Percentiles rank a stretch among this genome's conserved stretches.
phyloP scores from a whole-genome alignment of 2,113 vertebrate species.

The Crotalus horridus region DNA sequence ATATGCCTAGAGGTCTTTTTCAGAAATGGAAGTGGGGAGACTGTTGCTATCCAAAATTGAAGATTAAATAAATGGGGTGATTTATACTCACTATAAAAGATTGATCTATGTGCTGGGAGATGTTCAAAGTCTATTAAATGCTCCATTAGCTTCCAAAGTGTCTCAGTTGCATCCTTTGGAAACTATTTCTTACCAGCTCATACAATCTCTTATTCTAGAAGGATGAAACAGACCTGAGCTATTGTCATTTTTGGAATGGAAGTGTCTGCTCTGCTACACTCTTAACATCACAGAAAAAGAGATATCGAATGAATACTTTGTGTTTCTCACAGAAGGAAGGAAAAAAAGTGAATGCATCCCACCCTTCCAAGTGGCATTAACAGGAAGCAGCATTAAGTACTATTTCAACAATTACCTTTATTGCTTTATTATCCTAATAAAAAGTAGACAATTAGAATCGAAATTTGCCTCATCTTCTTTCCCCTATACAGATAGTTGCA shows the following conservation, averaged over 20 bases:
- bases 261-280: neutral
- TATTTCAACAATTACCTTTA: neutral
- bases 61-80: neutral
- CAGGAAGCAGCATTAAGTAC: neutral
- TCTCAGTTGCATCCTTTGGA: rapidly evolving
- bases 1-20: neutral
- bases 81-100: constrained; percentile 2
- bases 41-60: neutral
- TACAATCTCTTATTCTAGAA: rapidly evolving
- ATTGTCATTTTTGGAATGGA: neutral
- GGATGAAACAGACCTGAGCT: neutral
- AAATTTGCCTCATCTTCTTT: neutral
- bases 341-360: neutral
- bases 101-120: neutral
- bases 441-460: neutral
- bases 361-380: neutral
- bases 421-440: neutral
- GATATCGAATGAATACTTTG: neutral
- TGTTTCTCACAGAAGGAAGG: neutral
- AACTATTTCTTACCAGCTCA: neutral
- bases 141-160: neutral
- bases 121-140: neutral
- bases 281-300: neutral
- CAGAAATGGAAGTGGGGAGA: neutral
- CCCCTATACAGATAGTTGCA: neutral